phyloP scores from a whole-genome alignment of 2,888 invertebrate species.

The Archips xylosteana region DNA sequence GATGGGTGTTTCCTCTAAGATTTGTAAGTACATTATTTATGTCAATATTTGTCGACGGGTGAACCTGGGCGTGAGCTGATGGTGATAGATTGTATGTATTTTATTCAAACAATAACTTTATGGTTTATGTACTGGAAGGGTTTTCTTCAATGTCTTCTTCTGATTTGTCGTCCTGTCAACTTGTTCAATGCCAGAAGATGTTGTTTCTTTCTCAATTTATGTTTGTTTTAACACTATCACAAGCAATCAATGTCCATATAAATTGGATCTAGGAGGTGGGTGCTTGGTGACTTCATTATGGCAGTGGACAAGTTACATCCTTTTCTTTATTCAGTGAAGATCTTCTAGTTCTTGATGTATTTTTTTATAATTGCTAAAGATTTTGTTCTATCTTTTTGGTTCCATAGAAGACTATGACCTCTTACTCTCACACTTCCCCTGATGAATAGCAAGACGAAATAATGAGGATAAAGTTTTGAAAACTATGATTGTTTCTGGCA shows the following conservation, averaged over 20 bases:
- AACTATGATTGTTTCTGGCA: not conserved
- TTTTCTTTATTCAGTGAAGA: conserved; percentile 27
- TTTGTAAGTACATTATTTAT: conserved; percentile 74
- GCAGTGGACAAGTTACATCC: conserved; percentile 21
- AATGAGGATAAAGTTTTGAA: not conserved
- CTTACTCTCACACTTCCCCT: not conserved
- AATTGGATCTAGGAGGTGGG: not conserved
- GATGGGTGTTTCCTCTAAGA: conserved; percentile 72
- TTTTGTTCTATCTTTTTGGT: not conserved
- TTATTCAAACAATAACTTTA: conserved; percentile 65
- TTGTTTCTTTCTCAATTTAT: not conserved
- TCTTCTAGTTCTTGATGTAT: not conserved
- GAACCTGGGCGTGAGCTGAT: conserved; percentile 72
- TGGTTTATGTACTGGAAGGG: conserved; percentile 51
- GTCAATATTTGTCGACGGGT: conserved; percentile 65
- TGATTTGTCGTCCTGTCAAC: conserved; percentile 11
- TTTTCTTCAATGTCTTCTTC: conserved; percentile 35
- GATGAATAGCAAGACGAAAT: not conserved
- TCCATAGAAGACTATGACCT: not conserved
- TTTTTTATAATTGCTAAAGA: not conserved
- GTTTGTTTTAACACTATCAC: not conserved
- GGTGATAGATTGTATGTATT: conserved; percentile 83
- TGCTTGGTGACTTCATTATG: not conserved
- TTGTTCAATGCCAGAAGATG: conserved; percentile 23
- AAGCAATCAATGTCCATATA: not conserved